Percentiles rank a stretch among this genome's conserved stretches.
These are phyloP conservation scores for Oreochromis mossambicus DNA, from an alignment of 2,797 vertebrate species.

Conservation along the genomic window DNA sequence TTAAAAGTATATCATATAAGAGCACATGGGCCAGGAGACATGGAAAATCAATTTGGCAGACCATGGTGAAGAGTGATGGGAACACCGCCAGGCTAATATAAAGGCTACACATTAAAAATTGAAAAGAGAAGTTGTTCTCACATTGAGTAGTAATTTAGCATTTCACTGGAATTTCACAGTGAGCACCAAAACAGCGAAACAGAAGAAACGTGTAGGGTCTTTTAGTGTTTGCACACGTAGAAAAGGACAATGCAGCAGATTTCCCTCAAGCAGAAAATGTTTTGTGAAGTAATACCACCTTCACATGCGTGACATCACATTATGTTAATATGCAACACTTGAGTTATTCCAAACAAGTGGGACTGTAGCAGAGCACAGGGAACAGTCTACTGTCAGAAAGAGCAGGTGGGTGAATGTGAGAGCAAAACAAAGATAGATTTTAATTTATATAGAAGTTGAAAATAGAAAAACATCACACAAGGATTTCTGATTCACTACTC, in stretches of 20 bases:
- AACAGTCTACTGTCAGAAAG: not conserved
- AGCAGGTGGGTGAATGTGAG: not conserved
- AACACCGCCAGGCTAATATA: conserved; percentile 31
- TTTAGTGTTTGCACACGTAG: not conserved
- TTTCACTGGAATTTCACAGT: conserved; percentile 9
- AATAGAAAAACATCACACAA: not conserved
- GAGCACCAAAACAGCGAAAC: not conserved
- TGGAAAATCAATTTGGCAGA: conserved; percentile 57
- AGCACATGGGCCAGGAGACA: conserved; percentile 43
- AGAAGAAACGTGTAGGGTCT: not conserved
- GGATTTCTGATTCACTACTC: not conserved
- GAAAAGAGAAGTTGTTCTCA: conserved; percentile 39
- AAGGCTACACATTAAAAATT: conserved; percentile 57
- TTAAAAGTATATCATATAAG: conserved; percentile 11
- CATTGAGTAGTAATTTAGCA: conserved; percentile 23
- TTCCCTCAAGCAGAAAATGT: conserved; percentile 6
- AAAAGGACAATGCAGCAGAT: not conserved
- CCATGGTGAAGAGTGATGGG: conserved; percentile 1
- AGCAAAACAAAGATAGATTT: not conserved
- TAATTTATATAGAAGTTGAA: not conserved
- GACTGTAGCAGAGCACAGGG: not conserved
- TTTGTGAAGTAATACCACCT: conserved; percentile 17
- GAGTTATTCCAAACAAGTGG: conserved; percentile 22
- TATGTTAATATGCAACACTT: conserved; percentile 25
- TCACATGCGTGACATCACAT: conserved; percentile 18